These are phyloP conservation scores for Drosophila prolongata DNA, from an alignment of 2,888 invertebrate species.

Conservation along the genomic window DNA sequence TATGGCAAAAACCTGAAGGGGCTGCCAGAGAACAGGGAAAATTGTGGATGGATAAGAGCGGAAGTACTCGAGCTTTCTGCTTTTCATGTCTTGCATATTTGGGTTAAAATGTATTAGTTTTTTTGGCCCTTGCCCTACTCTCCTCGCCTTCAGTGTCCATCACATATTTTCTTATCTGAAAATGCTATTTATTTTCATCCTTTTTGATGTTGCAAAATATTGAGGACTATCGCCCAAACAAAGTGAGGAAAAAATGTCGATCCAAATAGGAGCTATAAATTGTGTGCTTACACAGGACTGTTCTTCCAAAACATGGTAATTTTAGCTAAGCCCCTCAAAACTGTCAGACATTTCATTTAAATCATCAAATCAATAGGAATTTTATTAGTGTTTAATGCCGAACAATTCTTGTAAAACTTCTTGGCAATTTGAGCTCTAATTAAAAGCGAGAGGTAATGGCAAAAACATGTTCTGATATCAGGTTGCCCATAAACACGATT, in stretches of 20 bases:
- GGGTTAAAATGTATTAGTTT: constrained; percentile 43
- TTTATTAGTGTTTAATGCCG: constrained; percentile 19
- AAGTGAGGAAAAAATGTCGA: constrained; percentile 34
- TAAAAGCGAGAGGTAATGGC: constrained; percentile 3
- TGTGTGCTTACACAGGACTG: constrained; percentile 22
- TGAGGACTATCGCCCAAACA: constrained; percentile 26
- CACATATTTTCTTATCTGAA: constrained; percentile 46
- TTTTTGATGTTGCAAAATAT: constrained; percentile 41
- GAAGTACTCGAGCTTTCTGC: constrained; percentile 46
- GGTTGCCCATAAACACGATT: constrained; percentile 4
- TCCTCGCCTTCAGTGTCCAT: constrained; percentile 8
- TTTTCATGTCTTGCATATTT: constrained; percentile 57
- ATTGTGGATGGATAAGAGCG: constrained; percentile 1
- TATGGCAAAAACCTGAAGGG: constrained; percentile 59
- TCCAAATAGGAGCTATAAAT: constrained; percentile 30
- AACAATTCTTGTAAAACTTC: constrained; percentile 13
- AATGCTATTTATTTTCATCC: constrained; percentile 40
- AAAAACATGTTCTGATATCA: constrained; percentile 8
- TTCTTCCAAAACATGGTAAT: constrained; percentile 10
- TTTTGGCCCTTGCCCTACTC: constrained; percentile 9
- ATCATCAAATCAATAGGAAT: constrained; percentile 28
- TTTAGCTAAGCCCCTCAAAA: constrained; percentile 2
- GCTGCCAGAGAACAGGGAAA: constrained; percentile 31
- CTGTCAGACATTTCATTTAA: constrained; percentile 18
- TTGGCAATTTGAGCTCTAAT: constrained; percentile 12